phyloP scores from a whole-genome alignment of 2,797 vertebrate genomes.

The Karalla daura region DNA sequence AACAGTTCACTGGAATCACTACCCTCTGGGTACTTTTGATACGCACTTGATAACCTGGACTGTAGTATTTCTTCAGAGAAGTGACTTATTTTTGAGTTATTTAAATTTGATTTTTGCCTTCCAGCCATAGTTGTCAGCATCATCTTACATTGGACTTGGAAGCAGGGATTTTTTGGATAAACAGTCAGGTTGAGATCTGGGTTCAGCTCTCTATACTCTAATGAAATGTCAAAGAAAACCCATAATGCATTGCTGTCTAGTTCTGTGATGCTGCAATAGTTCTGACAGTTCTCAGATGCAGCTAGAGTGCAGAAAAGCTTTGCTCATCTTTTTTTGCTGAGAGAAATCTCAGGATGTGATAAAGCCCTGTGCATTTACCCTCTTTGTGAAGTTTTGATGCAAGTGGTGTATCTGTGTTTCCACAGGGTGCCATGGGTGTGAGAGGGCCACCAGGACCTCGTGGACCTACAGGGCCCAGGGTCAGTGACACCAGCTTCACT shows the following conservation, averaged over 20 bases:
- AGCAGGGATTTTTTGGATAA: neutral
- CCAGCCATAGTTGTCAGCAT: neutral
- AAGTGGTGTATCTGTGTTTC: conserved; percentile 34
- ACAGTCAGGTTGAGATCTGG: neutral
- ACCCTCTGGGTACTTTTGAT: conserved; percentile 1
- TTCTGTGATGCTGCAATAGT: neutral
- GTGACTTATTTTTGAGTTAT: neutral
- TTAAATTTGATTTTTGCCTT: neutral
- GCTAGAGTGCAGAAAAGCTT: no score
- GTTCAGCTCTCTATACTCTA: neutral
- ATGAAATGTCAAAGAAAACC: neutral
- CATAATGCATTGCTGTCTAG: neutral
- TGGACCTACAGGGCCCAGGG: conserved; percentile 89
- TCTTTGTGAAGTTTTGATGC: conserved; percentile 9
- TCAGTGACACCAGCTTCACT: conserved; percentile 78
- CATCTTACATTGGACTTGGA: neutral
- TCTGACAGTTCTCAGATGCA: no score
- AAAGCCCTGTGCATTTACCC: neutral
- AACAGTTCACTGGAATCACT: neutral
- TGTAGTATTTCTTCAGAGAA: neutral
- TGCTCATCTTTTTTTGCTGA: neutral
- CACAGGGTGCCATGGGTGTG: conserved; percentile 92
- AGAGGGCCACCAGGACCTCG: conserved; percentile 91
- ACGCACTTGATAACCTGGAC: neutral
- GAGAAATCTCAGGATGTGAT: neutral